Percentiles rank a stretch among this genome's conserved stretches.
Conservation (phyloP, 1,140 invertebrate species). For the Ceratitis capitata region DNA sequence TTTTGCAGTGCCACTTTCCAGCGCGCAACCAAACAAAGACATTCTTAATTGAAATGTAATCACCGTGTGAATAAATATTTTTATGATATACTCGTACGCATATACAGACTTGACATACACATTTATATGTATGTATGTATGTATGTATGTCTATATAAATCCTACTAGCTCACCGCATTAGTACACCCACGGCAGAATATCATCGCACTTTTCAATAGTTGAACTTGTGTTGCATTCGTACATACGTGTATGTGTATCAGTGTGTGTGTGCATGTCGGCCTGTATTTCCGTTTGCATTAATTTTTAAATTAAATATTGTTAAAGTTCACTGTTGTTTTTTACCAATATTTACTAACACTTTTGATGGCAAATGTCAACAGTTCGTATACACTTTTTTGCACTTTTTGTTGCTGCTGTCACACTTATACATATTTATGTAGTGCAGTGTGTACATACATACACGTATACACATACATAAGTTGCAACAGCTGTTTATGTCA, state of each 20-base stretch:
- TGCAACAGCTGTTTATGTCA: neutral
- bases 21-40: neutral
- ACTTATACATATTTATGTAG: too few species aligned
- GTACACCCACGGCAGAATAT: neutral
- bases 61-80: neutral
- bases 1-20: too few species aligned
- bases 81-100: neutral
- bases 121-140: too few species aligned
- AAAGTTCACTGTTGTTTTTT: neutral
- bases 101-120: too few species aligned
- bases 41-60: slow-evolving; percentile 28
- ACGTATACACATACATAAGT: neutral
- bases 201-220: neutral
- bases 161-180: too few species aligned
- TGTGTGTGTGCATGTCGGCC: neutral
- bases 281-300: neutral
- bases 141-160: too few species aligned
- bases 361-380: neutral
- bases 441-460: neutral
- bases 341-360: neutral
- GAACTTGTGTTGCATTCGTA: neutral
- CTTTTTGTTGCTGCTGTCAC: neutral
- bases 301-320: slow-evolving; percentile 11
- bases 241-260: neutral
- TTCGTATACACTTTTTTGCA: neutral